A percentile compares a stretch with the other conserved stretches of the same genome.
phyloP scores from a whole-genome alignment of 2,888 invertebrate species.

The Lochmaea capreae region DNA sequence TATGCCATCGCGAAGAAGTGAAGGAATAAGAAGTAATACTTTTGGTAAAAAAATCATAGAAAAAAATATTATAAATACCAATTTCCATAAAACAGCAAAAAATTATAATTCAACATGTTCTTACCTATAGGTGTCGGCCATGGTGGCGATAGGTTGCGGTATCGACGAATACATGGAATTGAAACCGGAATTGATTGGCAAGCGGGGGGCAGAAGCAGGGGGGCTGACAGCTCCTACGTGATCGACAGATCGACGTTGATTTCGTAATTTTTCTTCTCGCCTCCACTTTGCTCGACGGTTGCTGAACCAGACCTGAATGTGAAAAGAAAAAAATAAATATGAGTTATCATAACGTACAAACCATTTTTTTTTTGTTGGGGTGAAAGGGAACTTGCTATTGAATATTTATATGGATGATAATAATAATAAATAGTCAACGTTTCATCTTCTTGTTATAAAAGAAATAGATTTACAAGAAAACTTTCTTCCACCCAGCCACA shows the following conservation, averaged over 20 bases:
- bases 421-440: too few relatives aligned
- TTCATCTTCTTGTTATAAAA: background rate
- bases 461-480: background rate
- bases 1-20: too few relatives aligned
- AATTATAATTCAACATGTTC: constrained; percentile 40
- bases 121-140: constrained; percentile 89
- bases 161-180: constrained; percentile 96
- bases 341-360: constrained; percentile 3
- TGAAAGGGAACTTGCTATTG: background rate
- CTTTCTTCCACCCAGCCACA: background rate
- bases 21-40: too few relatives aligned
- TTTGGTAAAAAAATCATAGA: too few relatives aligned
- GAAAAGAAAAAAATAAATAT: constrained; percentile 40
- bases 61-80: too few relatives aligned
- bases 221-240: constrained; percentile 68
- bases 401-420: background rate
- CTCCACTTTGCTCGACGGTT: constrained; percentile 99
- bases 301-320: constrained; percentile 97
- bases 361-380: constrained; percentile 12
- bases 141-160: constrained; percentile 93
- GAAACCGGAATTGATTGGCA: constrained; percentile 87
- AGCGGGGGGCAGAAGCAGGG: constrained; percentile 72
- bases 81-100: too few relatives aligned
- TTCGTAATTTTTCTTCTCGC: constrained; percentile 97
- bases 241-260: constrained; percentile 81